Base-by-base conservation (phyloP, 2,888 invertebrate genomes). In the Gari tellinella region DNA sequence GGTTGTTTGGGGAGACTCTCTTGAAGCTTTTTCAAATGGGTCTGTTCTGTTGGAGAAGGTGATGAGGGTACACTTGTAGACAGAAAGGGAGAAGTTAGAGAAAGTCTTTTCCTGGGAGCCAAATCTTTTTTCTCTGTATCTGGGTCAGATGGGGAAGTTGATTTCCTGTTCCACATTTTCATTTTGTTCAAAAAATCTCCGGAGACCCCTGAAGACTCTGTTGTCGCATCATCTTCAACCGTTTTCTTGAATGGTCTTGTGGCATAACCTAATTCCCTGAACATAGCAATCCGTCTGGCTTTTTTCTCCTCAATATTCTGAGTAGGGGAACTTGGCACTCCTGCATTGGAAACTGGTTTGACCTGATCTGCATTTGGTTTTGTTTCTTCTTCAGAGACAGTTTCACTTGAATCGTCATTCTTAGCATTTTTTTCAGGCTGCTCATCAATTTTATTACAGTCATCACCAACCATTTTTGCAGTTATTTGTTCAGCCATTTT, bases 211-310 rank as follows among this genome's bases (percentile, higher is more conserved):
- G 40, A 38, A 25, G 17, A 40, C 10, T 53, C 57, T 10, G 41
- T 5, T 10, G 62, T 65, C 45, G 31, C 17, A 19, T 51, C 55
- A 4, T 46, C 70, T 12, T 64, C 61, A 41, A 69, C 51, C 10
- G 58, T 62, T 40, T 72, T 72, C 45, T 66, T 74, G 23, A 62
- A 58, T 17, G 79, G 79, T 68, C 79, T 72, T 25, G 74, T 79
- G 12, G 68, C 74, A 55, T 48, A 65, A 37, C 75, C 74, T 48
- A 79, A 58, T 45, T 68, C 48, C 21, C 55, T 51, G 26, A 72
- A 72, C 60, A 73, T 70, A 38, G 65, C 67, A 12, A 63, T 15
- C 51, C 64, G 52, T 25, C 56, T 65, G 8, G 70, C 64, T 43
- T 65, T 78, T 46, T 19, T 43, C 10, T 52, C 56, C 26, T 68